Evolutionary conservation across 2,888 invertebrate genomes (phyloP), one percentile per base, ranked within the genome.

Genomic region (Temnothorax ravouxi): DNA sequence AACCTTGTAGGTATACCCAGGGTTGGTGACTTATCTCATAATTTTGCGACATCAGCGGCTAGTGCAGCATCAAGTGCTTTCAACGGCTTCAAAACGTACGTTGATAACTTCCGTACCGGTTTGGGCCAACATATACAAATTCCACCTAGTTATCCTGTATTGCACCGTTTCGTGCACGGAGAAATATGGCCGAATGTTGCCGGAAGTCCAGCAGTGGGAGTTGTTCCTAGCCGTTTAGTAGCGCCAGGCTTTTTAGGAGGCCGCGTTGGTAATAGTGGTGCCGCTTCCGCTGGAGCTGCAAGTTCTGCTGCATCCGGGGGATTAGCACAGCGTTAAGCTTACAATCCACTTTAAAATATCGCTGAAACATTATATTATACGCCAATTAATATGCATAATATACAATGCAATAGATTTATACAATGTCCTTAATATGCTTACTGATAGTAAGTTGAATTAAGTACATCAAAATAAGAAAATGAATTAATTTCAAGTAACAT

Each of bases 371-470:
- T 61, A 59, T n/a, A 59, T n/a, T 44, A 13, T 34, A 9, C 21
- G 0, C n/a, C 29, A 44, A 3, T 74, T 61, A 59, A 34, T 44
- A 38, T 59, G 8, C 13, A 44, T n/a, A 44, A 59, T 44, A 61
- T n/a, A 44, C 13, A 29, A 62, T 38, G 67, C 18, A 34, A 52
- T 52, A 50, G 8, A n/a, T 47, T 15, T 34, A 2, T 15, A 34
- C 5, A 75, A 47, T 52, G 25, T 52, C 6, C 34, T 76, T 66
- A 25, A 50, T 66, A 52, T 41, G 50, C 62, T 76, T 66, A 25
- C 13, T 34, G 4, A 38, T 38, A 38, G 38, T 71, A 71, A 71
- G 71, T 71, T 41, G 66, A 15, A 76, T 64, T 52, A 52, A 76
- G 38, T 50, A 38, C 18, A 25, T 38, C 11, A 18, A 76, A 9